Evolutionary conservation across 2,888 invertebrate genomes (phyloP).

Genomic region (Amphimallon solstitiale): DNA sequence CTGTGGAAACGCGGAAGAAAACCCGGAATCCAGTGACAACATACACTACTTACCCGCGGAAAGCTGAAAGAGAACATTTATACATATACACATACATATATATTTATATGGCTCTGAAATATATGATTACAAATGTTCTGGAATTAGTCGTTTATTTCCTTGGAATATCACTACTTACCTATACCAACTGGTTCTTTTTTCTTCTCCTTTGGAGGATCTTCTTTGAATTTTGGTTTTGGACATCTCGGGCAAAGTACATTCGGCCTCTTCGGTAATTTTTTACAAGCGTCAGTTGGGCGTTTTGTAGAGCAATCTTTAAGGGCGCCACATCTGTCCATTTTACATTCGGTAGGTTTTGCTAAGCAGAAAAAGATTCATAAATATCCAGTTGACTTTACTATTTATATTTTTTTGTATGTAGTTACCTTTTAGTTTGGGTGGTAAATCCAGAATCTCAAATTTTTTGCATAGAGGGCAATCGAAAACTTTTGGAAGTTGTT

Average conservation of each 20-base stretch:
- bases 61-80: too few relatives aligned
- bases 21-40: too few relatives aligned
- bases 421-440: constrained; percentile 31
- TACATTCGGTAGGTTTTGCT: constrained; percentile 18
- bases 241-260: neutral
- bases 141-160: too few relatives aligned
- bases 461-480: constrained; percentile 34
- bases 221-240: constrained; percentile 1
- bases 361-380: neutral
- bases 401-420: neutral
- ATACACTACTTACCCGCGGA: too few relatives aligned
- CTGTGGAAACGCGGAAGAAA: too few relatives aligned
- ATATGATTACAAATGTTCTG: too few relatives aligned
- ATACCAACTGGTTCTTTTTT: neutral
- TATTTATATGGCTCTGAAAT: too few relatives aligned
- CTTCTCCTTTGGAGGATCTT: neutral
- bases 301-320: neutral
- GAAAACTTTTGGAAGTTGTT: neutral
- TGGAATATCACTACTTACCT: neutral
- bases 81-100: too few relatives aligned
- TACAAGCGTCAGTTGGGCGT: neutral
- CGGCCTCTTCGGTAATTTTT: neutral
- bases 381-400: neutral
- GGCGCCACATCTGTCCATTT: neutral
- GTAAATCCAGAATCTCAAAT: constrained; percentile 23